These are phyloP conservation scores for Siderastrea siderea DNA, from an alignment of 92 coral and sea anemone species.

Conservation along the genomic window DNA sequence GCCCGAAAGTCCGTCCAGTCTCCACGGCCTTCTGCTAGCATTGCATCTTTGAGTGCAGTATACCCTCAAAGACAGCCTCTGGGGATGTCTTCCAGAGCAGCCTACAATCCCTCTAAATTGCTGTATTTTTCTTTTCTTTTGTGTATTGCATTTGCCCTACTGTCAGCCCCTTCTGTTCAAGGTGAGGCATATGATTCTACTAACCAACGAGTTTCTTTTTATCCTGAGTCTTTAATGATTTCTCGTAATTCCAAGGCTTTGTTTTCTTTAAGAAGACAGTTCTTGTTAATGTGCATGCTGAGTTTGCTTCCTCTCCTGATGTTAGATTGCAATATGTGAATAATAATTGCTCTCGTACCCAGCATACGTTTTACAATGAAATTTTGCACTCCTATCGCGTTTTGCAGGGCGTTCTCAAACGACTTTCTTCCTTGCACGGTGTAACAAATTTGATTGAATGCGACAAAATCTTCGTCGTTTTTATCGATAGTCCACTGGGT, in stretches of 20 bases:
- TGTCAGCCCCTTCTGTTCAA: background rate
- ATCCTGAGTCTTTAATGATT: background rate
- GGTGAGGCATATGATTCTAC: background rate
- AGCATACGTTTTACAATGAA: background rate
- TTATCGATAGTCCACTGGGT: slow-evolving; percentile 48
- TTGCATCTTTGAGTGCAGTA: too few relatives aligned
- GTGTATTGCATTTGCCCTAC: background rate
- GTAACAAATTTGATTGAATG: slow-evolving; percentile 17
- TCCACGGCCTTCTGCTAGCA: too few relatives aligned
- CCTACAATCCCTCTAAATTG: background rate
- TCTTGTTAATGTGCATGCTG: background rate
- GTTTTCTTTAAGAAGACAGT: background rate
- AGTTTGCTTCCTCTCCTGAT: background rate
- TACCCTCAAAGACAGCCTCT: too few relatives aligned
- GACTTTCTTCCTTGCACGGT: background rate
- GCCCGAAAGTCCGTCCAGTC: too few relatives aligned
- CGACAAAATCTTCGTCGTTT: slow-evolving; percentile 34
- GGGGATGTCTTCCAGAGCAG: too few relatives aligned
- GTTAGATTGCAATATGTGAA: background rate
- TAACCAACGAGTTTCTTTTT: background rate
- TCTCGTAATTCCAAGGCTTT: background rate
- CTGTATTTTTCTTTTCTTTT: background rate
- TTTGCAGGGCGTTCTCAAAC: background rate
- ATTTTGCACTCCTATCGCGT: background rate
- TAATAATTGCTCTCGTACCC: background rate